Evolutionary conservation across 2,888 invertebrate species (phyloP).

Genomic region (Synergus gifuensis): DNA sequence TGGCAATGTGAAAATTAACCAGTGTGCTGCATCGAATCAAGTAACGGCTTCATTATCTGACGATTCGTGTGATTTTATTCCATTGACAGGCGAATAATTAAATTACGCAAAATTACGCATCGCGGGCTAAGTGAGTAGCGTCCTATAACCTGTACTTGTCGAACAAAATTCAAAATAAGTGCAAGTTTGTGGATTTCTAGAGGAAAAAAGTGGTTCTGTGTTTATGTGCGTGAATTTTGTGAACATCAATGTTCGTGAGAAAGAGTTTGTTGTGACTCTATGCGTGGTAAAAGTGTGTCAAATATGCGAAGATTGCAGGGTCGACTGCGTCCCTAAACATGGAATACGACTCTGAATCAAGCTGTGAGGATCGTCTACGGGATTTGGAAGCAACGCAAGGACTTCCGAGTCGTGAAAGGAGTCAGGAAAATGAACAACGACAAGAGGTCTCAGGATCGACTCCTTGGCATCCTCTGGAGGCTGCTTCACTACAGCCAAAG

Average conservation of each 20-base stretch:
- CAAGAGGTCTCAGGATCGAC: constrained; percentile 45
- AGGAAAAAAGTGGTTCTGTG: not conserved
- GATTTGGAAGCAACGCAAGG: constrained; percentile 61
- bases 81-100: constrained; percentile 22
- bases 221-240: constrained; percentile 47
- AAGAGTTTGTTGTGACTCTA: not conserved
- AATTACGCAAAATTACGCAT: constrained; percentile 38
- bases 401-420: constrained; percentile 36
- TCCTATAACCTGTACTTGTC: constrained; percentile 49
- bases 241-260: not conserved
- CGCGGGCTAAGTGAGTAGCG: constrained; percentile 26
- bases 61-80: not conserved
- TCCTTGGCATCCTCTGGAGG: constrained; percentile 53
- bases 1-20: not conserved
- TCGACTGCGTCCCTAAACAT: constrained; percentile 56
- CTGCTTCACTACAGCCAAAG: constrained; percentile 47
- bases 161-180: constrained; percentile 6
- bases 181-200: not conserved
- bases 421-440: constrained; percentile 43
- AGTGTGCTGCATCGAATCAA: not conserved
- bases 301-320: constrained; percentile 52
- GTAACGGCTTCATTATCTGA: not conserved
- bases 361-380: constrained; percentile 65
- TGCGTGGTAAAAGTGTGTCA: constrained; percentile 24
- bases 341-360: constrained; percentile 73